A percentile compares a stretch with the other conserved stretches of the same genome.
Conservation (phyloP, 2,113 vertebrate species). For the Semnornis frantzii region DNA sequence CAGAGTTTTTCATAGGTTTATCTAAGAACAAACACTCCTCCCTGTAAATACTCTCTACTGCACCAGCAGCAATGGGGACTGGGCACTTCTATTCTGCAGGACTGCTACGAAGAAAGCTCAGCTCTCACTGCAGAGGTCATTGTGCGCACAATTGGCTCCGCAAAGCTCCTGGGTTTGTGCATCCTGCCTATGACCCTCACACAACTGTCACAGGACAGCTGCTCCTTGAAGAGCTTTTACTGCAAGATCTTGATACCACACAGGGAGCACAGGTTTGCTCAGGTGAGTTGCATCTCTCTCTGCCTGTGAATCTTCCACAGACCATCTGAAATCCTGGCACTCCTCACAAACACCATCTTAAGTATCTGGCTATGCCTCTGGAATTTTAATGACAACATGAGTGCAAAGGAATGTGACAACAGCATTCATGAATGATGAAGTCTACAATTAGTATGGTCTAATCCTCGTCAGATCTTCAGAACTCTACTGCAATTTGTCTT, state of each 20-base stretch:
- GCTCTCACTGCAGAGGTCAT: background rate
- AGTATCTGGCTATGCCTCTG: background rate
- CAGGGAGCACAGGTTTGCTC: background rate
- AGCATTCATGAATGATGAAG: background rate
- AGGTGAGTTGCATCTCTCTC: background rate
- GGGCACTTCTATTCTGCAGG: background rate
- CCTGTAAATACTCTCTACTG: background rate
- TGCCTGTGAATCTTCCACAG: background rate
- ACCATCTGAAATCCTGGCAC: background rate
- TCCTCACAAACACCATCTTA: background rate
- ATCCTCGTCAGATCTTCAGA: background rate
- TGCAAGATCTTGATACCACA: background rate
- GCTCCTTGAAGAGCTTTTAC: background rate
- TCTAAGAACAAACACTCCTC: background rate
- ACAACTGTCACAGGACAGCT: background rate
- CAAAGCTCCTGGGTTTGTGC: background rate
- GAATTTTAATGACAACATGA: background rate
- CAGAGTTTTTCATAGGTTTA: background rate
- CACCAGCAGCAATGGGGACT: background rate
- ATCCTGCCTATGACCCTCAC: background rate
- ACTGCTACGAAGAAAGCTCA: background rate
- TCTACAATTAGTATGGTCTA: background rate
- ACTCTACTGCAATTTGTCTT: background rate
- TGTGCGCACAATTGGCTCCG: background rate
- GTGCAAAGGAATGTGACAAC: background rate